Percentiles rank a stretch among this genome's conserved stretches.
Evolutionary conservation across 2,113 vertebrate species (phyloP).

Genomic region (Rhabdomys dilectus): DNA sequence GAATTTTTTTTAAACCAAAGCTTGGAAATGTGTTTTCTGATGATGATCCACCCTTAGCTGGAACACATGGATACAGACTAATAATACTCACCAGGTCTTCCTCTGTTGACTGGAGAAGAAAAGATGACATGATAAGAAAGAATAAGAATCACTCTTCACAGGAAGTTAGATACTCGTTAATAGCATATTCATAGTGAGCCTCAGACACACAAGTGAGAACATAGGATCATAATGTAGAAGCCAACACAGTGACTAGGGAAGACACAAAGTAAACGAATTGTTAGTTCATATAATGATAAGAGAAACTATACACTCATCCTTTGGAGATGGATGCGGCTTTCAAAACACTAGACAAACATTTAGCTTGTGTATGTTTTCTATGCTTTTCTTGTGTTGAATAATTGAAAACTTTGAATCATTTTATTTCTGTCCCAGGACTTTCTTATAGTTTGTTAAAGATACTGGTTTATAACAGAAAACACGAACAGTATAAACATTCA

Average conservation of each 20-base stretch:
- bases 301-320: neutral
- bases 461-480: constrained; percentile 50
- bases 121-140: constrained; percentile 20
- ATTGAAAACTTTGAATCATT: constrained; percentile 57
- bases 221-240: neutral
- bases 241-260: neutral
- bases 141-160: constrained; percentile 9
- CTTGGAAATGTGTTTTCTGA: neutral
- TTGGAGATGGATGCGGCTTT: neutral
- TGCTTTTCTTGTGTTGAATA: constrained; percentile 46
- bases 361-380: constrained; percentile 29
- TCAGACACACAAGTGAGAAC: neutral
- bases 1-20: constrained; percentile 14
- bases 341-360: neutral
- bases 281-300: neutral
- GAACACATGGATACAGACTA: neutral
- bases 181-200: neutral
- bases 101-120: constrained; percentile 34
- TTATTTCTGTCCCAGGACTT: constrained; percentile 55
- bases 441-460: constrained; percentile 62
- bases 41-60: neutral
- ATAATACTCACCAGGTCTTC: neutral
- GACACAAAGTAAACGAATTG: neutral
- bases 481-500: constrained; percentile 60
- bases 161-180: constrained; percentile 29